Evolutionary conservation across 1,140 invertebrate genomes (phyloP).

Genomic region (Pollicipes pollicipes): DNA sequence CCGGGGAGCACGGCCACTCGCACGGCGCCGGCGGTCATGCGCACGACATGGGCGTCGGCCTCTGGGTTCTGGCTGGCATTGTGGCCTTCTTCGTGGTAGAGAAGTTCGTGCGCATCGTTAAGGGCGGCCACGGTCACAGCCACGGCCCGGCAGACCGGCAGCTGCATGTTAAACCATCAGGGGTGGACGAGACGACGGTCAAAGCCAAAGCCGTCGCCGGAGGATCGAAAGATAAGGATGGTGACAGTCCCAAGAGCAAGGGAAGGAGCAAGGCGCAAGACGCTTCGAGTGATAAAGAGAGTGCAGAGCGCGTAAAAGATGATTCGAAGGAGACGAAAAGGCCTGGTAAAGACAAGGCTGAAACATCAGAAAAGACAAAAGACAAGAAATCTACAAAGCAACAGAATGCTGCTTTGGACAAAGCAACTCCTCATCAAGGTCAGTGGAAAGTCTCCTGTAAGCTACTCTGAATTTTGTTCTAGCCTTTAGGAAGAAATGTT

Average conservation of each 20-base stretch:
- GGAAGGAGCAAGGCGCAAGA: conserved; percentile 20
- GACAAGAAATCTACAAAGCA: no score
- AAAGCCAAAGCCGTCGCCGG: conserved; percentile 23
- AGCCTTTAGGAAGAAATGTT: no score
- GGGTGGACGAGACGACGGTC: conserved; percentile 30
- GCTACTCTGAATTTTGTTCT: not conserved
- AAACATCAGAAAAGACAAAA: no score
- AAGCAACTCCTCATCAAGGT: no score
- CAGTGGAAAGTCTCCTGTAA: no score
- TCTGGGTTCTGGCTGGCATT: conserved; percentile 79
- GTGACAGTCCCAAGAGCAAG: conserved; percentile 25
- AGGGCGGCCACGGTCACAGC: conserved; percentile 52
- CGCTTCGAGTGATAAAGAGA: no score
- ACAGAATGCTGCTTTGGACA: no score
- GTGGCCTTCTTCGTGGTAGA: conserved; percentile 79
- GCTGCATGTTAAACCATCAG: conserved; percentile 24
- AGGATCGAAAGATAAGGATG: conserved; percentile 27
- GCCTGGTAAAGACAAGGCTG: not conserved
- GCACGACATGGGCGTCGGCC: conserved; percentile 68
- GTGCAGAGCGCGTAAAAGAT: no score
- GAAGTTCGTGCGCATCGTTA: conserved; percentile 75
- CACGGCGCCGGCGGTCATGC: conserved; percentile 35
- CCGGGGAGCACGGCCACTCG: conserved; percentile 34
- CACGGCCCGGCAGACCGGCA: conserved; percentile 30
- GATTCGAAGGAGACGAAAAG: conserved; percentile 7